These are phyloP conservation scores for Porites australiensis DNA, from an alignment of 64 coral and sea anemone species.

Conservation along the genomic window DNA sequence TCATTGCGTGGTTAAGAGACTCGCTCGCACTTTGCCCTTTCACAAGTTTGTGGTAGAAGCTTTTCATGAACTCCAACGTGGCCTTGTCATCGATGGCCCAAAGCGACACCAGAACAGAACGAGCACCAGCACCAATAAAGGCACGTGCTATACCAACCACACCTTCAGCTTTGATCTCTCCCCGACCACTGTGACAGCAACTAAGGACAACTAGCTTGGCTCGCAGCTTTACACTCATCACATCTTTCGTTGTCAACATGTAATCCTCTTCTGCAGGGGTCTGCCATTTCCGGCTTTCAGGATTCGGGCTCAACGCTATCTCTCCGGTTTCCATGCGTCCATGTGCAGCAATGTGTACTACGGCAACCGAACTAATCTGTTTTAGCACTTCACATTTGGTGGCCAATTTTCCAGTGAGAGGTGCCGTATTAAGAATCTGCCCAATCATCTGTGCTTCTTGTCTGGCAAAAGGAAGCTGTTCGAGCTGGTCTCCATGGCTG, in stretches of 20 bases:
- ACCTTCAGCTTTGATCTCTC: background rate
- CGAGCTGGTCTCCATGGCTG: background rate
- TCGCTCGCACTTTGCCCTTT: background rate
- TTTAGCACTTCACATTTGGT: background rate
- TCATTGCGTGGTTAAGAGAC: background rate
- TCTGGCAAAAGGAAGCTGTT: background rate
- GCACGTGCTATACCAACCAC: background rate
- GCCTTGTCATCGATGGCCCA: background rate
- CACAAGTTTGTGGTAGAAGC: background rate
- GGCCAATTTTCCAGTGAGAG: background rate
- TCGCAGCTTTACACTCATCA: background rate
- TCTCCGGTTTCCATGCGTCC: background rate
- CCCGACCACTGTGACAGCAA: background rate
- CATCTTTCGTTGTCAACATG: background rate
- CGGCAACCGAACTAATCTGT: background rate
- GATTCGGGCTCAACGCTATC: background rate
- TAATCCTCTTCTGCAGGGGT: background rate
- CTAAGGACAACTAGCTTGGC: background rate
- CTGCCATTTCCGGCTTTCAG: background rate
- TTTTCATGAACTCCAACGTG: background rate
- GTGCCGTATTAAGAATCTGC: background rate
- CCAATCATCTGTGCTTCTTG: background rate
- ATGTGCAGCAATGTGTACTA: background rate
- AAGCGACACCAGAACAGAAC: background rate
- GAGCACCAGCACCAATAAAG: background rate